Conservation (phyloP, 2,797 vertebrate species). For the Karalla daura region DNA sequence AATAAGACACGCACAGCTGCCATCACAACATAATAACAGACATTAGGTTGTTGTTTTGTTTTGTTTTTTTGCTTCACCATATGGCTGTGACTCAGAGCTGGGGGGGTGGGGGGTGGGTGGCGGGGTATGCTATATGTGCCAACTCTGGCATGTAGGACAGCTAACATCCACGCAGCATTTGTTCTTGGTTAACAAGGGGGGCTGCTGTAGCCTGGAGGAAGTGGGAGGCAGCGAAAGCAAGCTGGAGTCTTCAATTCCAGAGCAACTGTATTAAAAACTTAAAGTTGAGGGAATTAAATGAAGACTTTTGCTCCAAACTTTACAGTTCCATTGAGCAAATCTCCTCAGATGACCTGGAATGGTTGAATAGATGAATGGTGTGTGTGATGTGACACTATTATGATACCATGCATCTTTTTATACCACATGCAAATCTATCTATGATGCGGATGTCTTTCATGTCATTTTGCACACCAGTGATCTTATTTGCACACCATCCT, state of each 20-base stretch:
- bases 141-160: conserved; percentile 49
- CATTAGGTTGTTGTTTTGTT: no score
- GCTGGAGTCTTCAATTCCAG: not conserved
- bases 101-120: no score
- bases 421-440: no score
- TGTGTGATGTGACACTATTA: no score
- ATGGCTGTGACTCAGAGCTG: conserved; percentile 46
- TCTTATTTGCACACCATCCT: no score
- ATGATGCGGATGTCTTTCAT: no score
- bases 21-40: conserved; percentile 34
- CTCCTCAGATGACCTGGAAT: no score
- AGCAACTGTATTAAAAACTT: not conserved
- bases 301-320: not conserved
- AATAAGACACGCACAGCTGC: conserved; percentile 33
- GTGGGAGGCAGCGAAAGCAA: not conserved
- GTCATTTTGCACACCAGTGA: no score
- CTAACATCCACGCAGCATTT: conserved; percentile 47
- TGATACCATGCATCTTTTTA: no score
- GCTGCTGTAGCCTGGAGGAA: not conserved
- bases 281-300: not conserved
- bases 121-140: conserved; percentile 30
- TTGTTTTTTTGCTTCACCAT: conserved; percentile 42
- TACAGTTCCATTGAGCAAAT: not conserved
- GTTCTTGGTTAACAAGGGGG: conserved; percentile 40
- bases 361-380: no score